Evolutionary conservation across 2,797 vertebrate genomes (phyloP).

Genomic region (Muscicapa striata): DNA sequence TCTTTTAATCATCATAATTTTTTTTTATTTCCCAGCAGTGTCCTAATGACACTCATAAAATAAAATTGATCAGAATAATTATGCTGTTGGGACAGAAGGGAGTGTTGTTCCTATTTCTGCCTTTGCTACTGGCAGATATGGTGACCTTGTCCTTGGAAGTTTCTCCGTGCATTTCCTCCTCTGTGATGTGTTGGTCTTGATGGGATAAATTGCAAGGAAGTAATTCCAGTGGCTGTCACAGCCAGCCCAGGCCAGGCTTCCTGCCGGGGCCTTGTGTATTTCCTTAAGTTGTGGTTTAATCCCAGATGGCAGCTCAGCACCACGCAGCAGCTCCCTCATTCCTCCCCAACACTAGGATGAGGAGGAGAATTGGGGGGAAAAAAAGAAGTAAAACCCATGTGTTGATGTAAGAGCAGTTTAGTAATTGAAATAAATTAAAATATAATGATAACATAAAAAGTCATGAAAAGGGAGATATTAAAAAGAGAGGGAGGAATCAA

Average conservation of each 20-base stretch:
- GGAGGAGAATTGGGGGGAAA: no score
- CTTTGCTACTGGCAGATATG: neutral
- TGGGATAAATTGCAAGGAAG: neutral
- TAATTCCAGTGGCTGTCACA: neutral
- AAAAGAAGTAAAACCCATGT: neutral
- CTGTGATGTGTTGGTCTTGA: accelerated
- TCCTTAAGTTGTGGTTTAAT: neutral
- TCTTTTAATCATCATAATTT: neutral
- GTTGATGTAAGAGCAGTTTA: neutral
- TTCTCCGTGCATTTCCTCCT: neutral
- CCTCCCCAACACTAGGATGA: neutral
- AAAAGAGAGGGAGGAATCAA: neutral
- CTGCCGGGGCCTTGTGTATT: neutral
- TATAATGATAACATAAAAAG: no score
- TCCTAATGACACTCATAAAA: neutral
- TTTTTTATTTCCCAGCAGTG: neutral
- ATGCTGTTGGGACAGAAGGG: neutral
- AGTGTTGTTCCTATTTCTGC: neutral
- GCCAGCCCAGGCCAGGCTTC: neutral
- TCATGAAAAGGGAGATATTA: neutral
- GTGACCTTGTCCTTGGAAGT: neutral
- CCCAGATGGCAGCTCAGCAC: neutral
- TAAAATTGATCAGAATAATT: neutral
- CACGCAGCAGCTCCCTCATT: neutral
- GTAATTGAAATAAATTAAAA: neutral